Base-by-base conservation (phyloP, 2,888 invertebrate genomes). In the Reticulitermes lucifugus region DNA sequence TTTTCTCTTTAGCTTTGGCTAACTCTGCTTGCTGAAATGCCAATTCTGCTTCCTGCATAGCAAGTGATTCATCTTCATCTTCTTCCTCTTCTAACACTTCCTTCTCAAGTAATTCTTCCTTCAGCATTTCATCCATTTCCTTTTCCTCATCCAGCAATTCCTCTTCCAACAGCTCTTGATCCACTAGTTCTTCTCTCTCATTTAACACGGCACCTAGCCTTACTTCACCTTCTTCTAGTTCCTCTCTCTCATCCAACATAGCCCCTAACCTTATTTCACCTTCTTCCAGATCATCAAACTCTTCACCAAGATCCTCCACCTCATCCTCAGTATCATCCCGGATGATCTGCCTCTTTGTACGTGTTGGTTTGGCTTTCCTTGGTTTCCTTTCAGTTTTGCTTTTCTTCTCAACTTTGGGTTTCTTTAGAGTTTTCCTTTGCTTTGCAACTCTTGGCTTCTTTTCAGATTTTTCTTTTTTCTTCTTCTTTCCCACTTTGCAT, bases 1-100 rank as follows among this genome's bases (percentile, higher is more conserved):
- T 46, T 90, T 90, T 85, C 90, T 88, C 87, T 90, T 91, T 2
- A 90, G 90, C 86, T n/a, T 51, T 80, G 35, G 60, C 71, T 29
- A 70, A 25, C 18, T 83, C 79, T 83, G 83, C 71, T 59, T 80
- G 79, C 51, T 59, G 65, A 35, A 73, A 41, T 1, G 59, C 46
- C 35, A 84, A 9, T 35, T 79, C 43, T 1, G 80, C 80, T 55
- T 84, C 55, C 43, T 79, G 80, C 79, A 70, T 71, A 75, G 75
- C 35, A 12, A 75, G 18, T 21, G 46, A n/a, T 77, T 43, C 83
- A 73, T 83, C 83, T 46, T 83, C 71, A 29, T 84, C 86, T 21
- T 87, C 88, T 73, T 88, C 86, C 83, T 87, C 87, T 55, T 88
- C 85, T 14, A 88, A 88, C 84, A 87, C 86, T 59, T 84, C 84